Percentiles rank a stretch among this genome's conserved stretches.
Evolutionary conservation across 2,888 invertebrate genomes (phyloP).

Genomic region (Platynereis dumerilii): DNA sequence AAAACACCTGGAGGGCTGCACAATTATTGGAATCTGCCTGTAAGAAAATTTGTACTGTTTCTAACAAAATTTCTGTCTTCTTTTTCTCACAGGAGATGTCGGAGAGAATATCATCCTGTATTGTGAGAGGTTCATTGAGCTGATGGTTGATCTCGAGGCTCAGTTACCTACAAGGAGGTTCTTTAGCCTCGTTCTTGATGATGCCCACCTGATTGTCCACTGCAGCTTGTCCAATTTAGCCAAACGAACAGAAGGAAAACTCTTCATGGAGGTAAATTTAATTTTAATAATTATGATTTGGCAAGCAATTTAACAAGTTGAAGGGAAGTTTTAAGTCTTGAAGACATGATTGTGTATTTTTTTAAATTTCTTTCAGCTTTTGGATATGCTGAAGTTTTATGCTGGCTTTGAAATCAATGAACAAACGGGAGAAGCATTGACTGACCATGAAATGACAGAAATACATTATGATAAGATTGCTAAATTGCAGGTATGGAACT

Average conservation of each 20-base stretch:
- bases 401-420: slow-evolving; percentile 97
- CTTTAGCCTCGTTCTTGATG: slow-evolving; percentile 95
- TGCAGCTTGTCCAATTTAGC: slow-evolving; percentile 81
- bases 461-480: slow-evolving; percentile 92
- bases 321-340: too few species aligned
- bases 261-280: slow-evolving; percentile 84
- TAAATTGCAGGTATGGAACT: slow-evolving; percentile 70
- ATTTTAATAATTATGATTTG: neutral
- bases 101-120: slow-evolving; percentile 72
- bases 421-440: slow-evolving; percentile 90
- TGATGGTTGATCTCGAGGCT: slow-evolving; percentile 95
- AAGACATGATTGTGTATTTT: too few species aligned
- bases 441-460: slow-evolving; percentile 91
- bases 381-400: slow-evolving; percentile 96
- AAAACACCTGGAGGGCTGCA: too few species aligned
- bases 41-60: too few species aligned
- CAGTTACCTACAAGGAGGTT: slow-evolving; percentile 93
- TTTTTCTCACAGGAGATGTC: slow-evolving; percentile 54
- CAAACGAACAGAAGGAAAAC: slow-evolving; percentile 80
- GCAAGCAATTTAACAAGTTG: too few species aligned
- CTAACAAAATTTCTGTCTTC: too few species aligned
- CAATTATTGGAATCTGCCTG: too few species aligned
- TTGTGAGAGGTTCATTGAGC: slow-evolving; percentile 93
- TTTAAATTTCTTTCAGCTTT: slow-evolving; percentile 75
- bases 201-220: slow-evolving; percentile 89